These are phyloP conservation scores for Cheilinus undulatus DNA, from an alignment of 2,113 vertebrate genomes.

Conservation along the genomic window DNA sequence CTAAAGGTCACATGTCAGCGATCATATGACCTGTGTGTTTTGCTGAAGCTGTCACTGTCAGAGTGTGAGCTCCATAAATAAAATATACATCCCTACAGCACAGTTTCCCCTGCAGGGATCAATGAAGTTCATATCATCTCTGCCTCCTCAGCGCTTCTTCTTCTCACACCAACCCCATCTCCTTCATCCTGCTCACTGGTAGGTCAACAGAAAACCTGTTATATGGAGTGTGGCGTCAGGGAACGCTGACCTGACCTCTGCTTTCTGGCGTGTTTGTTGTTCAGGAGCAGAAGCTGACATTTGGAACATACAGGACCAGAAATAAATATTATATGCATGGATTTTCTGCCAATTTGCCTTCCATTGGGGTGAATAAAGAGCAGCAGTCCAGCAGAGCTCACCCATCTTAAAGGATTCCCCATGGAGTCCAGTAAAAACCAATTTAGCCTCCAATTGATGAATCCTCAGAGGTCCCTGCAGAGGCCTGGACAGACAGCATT, in stretches of 20 bases:
- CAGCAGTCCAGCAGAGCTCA: constrained; percentile 15
- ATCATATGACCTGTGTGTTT: background rate
- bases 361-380: constrained; percentile 12
- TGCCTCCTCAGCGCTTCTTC: constrained; percentile 21
- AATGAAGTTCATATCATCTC: constrained; percentile 20
- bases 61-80: constrained; percentile 27
- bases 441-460: constrained; percentile 65
- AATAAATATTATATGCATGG: constrained; percentile 7
- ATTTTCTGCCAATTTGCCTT: constrained; percentile 19
- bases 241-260: constrained; percentile 1
- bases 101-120: constrained; percentile 9
- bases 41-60: constrained; percentile 16
- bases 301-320: background rate
- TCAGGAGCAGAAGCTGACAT: background rate
- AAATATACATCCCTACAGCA: constrained; percentile 1
- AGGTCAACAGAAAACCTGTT: constrained; percentile 1
- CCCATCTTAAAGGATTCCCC: constrained; percentile 43
- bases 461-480: constrained; percentile 61
- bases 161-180: background rate
- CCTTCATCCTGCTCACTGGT: background rate
- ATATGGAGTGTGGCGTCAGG: background rate
- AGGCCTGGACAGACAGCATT: constrained; percentile 59
- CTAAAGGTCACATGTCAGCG: background rate
- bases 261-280: background rate
- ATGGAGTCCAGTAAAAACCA: constrained; percentile 63